These are phyloP conservation scores for Naja naja DNA, from an alignment of 2,113 vertebrate species.

Conservation along the genomic window DNA sequence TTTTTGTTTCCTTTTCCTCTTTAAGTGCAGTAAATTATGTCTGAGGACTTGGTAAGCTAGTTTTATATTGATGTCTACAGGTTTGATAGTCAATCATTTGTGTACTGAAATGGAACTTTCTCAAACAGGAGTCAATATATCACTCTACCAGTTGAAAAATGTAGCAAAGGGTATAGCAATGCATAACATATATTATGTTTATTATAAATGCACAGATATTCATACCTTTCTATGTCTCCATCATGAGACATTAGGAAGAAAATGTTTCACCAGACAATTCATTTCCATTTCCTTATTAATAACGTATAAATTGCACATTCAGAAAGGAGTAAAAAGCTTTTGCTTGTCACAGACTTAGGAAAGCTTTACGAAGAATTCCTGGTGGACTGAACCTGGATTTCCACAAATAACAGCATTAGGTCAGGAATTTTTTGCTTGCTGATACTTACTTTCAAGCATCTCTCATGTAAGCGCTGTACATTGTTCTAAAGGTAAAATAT, in stretches of 20 bases:
- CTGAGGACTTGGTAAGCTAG: slow-evolving; percentile 51
- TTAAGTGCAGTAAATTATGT: slow-evolving; percentile 57
- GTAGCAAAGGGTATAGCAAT: slow-evolving; percentile 38
- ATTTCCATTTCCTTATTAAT: neutral
- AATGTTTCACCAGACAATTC: neutral
- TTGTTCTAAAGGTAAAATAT: neutral
- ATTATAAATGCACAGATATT: neutral
- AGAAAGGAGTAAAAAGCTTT: neutral
- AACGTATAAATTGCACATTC: neutral
- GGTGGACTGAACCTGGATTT: neutral
- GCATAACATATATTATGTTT: neutral
- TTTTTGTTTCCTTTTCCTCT: slow-evolving; percentile 56
- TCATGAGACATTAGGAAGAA: neutral
- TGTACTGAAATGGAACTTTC: slow-evolving; percentile 69
- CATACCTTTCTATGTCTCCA: neutral
- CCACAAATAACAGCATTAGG: neutral
- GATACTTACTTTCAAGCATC: neutral
- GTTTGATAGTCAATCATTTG: slow-evolving; percentile 71
- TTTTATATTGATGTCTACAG: slow-evolving; percentile 62
- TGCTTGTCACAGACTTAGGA: neutral
- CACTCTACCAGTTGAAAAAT: slow-evolving; percentile 66
- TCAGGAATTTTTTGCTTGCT: neutral
- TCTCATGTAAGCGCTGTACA: neutral
- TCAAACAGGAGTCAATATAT: slow-evolving; percentile 75
- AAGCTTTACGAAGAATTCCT: neutral